A percentile compares a stretch with the other conserved stretches of the same genome.
phyloP scores from a whole-genome alignment of 2,888 invertebrate species.

The Eupithecia inturbata region DNA sequence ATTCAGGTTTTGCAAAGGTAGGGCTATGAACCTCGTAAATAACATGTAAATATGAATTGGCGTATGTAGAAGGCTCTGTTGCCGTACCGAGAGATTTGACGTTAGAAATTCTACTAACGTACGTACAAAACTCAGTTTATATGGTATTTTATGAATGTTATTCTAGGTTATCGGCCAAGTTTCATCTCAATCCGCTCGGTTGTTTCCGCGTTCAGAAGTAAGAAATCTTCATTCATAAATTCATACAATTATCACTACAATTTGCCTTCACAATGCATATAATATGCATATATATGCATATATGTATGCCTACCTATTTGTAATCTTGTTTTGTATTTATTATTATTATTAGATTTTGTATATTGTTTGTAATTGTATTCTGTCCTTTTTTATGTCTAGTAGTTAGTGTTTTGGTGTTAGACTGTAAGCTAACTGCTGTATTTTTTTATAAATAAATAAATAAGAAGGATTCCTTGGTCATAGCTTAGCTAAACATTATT shows the following conservation, averaged over 20 bases:
- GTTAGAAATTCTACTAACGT: neutral
- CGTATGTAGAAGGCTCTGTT: neutral
- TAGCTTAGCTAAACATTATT: neutral
- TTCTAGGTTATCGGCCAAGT: neutral
- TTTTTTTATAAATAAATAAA: too few species aligned
- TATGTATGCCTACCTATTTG: too few species aligned
- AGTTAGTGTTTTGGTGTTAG: too few species aligned
- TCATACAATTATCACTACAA: neutral
- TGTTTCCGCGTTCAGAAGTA: neutral
- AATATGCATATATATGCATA: too few species aligned
- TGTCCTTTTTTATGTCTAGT: too few species aligned
- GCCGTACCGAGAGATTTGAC: neutral
- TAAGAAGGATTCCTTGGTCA: neutral
- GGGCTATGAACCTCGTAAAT: conserved; percentile 8
- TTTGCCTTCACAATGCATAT: neutral
- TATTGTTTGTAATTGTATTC: too few species aligned
- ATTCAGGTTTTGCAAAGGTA: conserved; percentile 5
- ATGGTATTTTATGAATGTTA: neutral
- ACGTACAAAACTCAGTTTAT: neutral
- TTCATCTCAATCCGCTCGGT: neutral
- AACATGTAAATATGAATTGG: conserved; percentile 10
- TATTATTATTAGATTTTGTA: too few species aligned
- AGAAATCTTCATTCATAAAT: neutral
- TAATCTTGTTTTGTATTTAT: too few species aligned
- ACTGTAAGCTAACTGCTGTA: too few species aligned